Evolutionary conservation across 2,888 invertebrate genomes (phyloP).

Genomic region (Leucophenga montana): DNA sequence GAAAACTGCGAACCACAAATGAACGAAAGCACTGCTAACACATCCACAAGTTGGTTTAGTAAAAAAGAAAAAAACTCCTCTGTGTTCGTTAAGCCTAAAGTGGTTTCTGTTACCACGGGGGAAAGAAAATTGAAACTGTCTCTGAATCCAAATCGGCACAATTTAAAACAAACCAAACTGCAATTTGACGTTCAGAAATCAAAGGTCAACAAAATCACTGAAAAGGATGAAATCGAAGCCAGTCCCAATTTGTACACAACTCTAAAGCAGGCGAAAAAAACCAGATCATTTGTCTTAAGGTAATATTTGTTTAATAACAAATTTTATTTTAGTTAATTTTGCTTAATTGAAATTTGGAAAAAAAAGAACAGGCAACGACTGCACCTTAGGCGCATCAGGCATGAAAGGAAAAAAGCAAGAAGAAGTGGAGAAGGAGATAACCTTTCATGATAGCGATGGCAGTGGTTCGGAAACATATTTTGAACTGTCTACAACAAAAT

Average conservation of each 20-base stretch:
- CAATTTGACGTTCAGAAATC: constrained; percentile 44
- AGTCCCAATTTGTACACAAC: constrained; percentile 60
- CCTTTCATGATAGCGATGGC: constrained; percentile 51
- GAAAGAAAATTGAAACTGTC: constrained; percentile 52
- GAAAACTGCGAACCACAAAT: constrained; percentile 34
- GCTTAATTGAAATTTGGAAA: constrained; percentile 45
- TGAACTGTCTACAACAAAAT: constrained; percentile 30
- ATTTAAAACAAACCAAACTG: constrained; percentile 60
- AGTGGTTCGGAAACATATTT: constrained; percentile 36
- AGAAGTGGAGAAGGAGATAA: constrained; percentile 27
- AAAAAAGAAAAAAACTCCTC: constrained; percentile 35
- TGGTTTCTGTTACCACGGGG: constrained; percentile 7
- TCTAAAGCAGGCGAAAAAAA: constrained; percentile 47
- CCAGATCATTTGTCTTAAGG: constrained; percentile 55
- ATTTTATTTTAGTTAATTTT: constrained; percentile 28
- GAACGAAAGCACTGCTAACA: not conserved
- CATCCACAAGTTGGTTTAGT: constrained; percentile 37
- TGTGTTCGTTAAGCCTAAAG: constrained; percentile 29
- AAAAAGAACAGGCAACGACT: constrained; percentile 56
- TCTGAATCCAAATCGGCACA: constrained; percentile 43
- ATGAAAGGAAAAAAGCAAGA: constrained; percentile 17
- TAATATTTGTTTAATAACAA: constrained; percentile 36
- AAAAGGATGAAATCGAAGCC: constrained; percentile 60
- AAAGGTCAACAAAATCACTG: constrained; percentile 21
- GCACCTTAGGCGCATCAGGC: constrained; percentile 35